Base-by-base conservation (phyloP, 2,888 invertebrate genomes). In the Euzophera pinguis region DNA sequence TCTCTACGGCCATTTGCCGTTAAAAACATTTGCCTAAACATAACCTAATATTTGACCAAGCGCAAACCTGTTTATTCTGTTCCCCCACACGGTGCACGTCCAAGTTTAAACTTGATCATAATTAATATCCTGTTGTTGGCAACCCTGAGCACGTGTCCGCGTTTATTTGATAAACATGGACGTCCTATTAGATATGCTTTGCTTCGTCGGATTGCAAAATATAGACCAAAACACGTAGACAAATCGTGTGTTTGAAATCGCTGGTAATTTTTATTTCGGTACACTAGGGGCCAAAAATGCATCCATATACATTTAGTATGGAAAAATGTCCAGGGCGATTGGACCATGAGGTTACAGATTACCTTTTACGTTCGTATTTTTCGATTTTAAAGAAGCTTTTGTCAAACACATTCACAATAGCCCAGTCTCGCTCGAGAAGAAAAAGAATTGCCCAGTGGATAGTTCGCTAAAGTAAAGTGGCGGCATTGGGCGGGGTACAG, bases 151-250 rank as follows among this genome's bases (percentile, higher is more conserved):
- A 48, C 41, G 51, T 51, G 42, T 45, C 43, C 35, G 41, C 16
- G 52, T 52, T 39, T 52, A 49, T 41, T 49, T 47, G 41, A 12
- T 48, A 51, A 56, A 56, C 48, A 53, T 55, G 53, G 50, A 47
- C 41, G 35, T 47, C 50, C 49, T 47, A 53, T 55, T 55, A 55
- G 13, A 34, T 35, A 17, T 22, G 27, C 48, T 54, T 52, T 50
- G 41, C 50, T 12, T 39, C 35, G 47, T 47, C 29, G 16, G 41
- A 32, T 41, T 12, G 50, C 14, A 41, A 42, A 47, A 47, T 35
- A 38, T 48, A 7, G n/a, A 13, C 12, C 14, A 37, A 38, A 37
- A 27, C 54, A 49, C 38, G 52, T 29, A 52, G 16, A 38, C 17
- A 56, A 55, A 47, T 51, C 56, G 55, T 58, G 56, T 41, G n/a